A percentile compares a stretch with the other conserved stretches of the same genome.
Evolutionary conservation across 1,140 invertebrate genomes (phyloP).

Genomic region (Planococcus citri): DNA sequence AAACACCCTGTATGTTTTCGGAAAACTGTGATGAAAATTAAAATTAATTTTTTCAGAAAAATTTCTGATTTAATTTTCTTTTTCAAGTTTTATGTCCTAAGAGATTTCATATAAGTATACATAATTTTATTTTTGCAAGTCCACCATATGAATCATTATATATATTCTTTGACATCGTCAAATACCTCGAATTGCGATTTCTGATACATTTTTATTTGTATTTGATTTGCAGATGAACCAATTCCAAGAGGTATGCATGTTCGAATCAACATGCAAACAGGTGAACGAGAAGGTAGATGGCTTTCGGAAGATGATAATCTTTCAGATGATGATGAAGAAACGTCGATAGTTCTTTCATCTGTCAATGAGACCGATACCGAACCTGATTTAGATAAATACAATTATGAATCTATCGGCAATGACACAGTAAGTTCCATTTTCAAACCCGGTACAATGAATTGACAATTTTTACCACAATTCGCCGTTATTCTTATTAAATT

Average conservation of each 20-base stretch:
- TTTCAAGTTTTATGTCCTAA: no score
- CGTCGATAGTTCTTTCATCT: neutral
- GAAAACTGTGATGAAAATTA: no score
- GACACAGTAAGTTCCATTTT: no score
- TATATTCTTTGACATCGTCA: no score
- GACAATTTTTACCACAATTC: neutral
- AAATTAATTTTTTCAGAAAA: no score
- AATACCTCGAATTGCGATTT: no score
- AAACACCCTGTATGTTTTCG: no score
- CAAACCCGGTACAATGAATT: neutral
- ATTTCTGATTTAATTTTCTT: no score
- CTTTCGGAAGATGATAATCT: constrained; percentile 40
- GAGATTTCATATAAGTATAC: no score
- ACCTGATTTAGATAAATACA: neutral
- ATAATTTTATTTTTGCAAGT: no score
- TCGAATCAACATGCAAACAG: constrained; percentile 58
- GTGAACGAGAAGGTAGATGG: constrained; percentile 58
- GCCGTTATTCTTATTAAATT: neutral
- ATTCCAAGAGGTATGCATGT: constrained; percentile 61
- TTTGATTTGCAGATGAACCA: constrained; percentile 42
- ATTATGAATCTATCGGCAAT: neutral
- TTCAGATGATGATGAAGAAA: constrained; percentile 4
- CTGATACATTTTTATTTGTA: neutral
- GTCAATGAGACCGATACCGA: neutral
- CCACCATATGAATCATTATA: no score